Conservation (phyloP, 2,888 invertebrate genomes). For the Acanthosepion esculentum region DNA sequence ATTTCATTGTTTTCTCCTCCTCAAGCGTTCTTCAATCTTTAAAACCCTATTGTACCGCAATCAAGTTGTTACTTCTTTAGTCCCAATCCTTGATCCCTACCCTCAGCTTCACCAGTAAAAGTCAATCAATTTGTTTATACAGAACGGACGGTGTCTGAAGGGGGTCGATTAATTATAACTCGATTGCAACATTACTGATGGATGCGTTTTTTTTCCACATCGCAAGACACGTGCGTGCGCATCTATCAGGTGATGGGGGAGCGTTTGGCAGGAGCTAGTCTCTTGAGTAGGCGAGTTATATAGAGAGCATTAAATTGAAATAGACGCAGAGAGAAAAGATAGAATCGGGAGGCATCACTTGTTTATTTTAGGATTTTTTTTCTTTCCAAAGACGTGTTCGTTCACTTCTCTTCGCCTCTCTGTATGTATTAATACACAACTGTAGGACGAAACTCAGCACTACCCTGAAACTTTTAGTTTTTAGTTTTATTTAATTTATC, state of each 20-base stretch:
- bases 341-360: too few relatives aligned
- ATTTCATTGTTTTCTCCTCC: background rate
- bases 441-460: too few relatives aligned
- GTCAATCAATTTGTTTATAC: constrained; percentile 23
- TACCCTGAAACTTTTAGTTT: too few relatives aligned
- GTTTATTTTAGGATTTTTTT: too few relatives aligned
- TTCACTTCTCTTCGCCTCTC: too few relatives aligned
- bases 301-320: background rate
- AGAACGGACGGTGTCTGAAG: background rate
- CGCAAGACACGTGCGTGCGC: background rate
- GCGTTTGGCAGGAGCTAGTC: background rate
- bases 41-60: background rate
- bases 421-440: too few relatives aligned
- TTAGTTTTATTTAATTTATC: too few relatives aligned
- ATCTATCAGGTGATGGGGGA: background rate
- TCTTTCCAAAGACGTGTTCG: too few relatives aligned
- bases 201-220: background rate
- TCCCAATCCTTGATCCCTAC: background rate
- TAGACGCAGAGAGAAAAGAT: background rate
- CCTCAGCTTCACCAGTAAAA: background rate
- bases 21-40: background rate
- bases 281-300: background rate
- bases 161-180: constrained; percentile 6
- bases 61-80: background rate
- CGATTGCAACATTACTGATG: background rate